These are phyloP conservation scores for Idaea dimidiata DNA, from an alignment of 2,888 invertebrate species.

Conservation along the genomic window DNA sequence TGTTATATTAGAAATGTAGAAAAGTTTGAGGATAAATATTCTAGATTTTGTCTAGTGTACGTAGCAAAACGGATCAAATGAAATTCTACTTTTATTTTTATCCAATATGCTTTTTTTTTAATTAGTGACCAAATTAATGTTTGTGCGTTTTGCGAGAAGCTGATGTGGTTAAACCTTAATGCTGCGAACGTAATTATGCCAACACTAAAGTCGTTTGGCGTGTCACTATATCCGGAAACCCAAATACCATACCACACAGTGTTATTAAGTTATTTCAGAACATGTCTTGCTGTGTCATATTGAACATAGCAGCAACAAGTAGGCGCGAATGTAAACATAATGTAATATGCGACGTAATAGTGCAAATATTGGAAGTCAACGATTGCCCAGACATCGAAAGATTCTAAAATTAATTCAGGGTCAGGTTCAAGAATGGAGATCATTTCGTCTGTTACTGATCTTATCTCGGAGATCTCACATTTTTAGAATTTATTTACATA, in stretches of 20 bases:
- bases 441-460: background rate
- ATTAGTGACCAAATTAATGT: too few relatives aligned
- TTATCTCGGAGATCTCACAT: background rate
- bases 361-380: constrained; percentile 2
- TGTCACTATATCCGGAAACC: background rate
- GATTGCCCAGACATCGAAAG: constrained; percentile 25
- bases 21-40: too few relatives aligned
- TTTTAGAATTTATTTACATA: background rate
- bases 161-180: too few relatives aligned
- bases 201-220: background rate
- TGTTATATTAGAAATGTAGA: too few relatives aligned
- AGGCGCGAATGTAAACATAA: background rate
- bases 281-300: constrained; percentile 35
- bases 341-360: background rate
- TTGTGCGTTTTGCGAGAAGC: too few relatives aligned
- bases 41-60: too few relatives aligned
- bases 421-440: constrained; percentile 6
- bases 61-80: too few relatives aligned
- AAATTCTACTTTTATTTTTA: background rate
- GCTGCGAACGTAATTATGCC: background rate
- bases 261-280: constrained; percentile 15
- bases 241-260: background rate
- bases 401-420: constrained; percentile 4
- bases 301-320: constrained; percentile 28
- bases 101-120: too few relatives aligned